phyloP scores from a whole-genome alignment of 2,797 vertebrate genomes.

The Psittacula echo region DNA sequence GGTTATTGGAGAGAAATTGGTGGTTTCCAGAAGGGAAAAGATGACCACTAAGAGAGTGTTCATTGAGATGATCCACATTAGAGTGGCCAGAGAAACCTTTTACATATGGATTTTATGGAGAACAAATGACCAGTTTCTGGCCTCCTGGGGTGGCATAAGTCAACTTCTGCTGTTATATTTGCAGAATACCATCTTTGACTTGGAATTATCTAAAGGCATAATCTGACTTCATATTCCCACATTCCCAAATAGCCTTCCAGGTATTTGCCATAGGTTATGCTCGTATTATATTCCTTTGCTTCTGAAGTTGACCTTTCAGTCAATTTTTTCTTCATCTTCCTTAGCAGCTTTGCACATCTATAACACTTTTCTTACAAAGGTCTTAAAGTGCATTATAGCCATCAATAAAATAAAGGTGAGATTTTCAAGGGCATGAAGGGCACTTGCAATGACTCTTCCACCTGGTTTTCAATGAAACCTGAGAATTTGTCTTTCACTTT shows the following conservation, averaged over 20 bases:
- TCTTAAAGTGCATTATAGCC: slow-evolving; percentile 9
- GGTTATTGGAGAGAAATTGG: background rate
- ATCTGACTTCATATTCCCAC: background rate
- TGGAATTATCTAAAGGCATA: background rate
- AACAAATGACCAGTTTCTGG: background rate
- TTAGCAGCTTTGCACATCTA: background rate
- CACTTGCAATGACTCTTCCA: background rate
- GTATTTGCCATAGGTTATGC: slow-evolving; percentile 33
- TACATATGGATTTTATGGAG: background rate
- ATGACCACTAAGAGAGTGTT: background rate
- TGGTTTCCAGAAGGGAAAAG: background rate
- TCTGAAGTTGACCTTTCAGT: slow-evolving; percentile 46
- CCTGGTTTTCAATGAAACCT: background rate
- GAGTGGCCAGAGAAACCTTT: background rate
- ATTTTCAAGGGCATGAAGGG: background rate
- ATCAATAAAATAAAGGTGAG: slow-evolving; percentile 18
- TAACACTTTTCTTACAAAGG: slow-evolving; percentile 3
- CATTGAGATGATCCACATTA: background rate
- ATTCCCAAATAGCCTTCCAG: slow-evolving; percentile 13
- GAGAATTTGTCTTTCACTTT: background rate
- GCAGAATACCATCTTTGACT: background rate
- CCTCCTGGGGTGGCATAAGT: background rate
- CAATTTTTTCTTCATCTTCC: slow-evolving; percentile 19
- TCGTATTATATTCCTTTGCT: slow-evolving; percentile 14
- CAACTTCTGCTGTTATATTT: slow-evolving; percentile 1